Percentiles rank a stretch among this genome's conserved stretches.
These are phyloP conservation scores for Diglossa brunneiventris DNA, from an alignment of 2,113 vertebrate species.

Conservation along the genomic window DNA sequence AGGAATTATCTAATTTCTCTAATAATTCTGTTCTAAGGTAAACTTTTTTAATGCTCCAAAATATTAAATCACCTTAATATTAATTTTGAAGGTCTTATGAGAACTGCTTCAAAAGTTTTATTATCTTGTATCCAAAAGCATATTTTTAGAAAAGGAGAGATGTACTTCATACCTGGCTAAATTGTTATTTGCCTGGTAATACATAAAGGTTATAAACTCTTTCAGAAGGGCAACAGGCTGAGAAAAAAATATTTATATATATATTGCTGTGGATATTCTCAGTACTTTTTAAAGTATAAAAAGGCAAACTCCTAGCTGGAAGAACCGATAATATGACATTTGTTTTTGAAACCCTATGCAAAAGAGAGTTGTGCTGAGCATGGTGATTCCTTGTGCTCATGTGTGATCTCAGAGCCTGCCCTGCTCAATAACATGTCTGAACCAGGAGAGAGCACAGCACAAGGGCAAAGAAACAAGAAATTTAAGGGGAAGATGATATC, in stretches of 20 bases:
- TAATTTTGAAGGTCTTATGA: neutral
- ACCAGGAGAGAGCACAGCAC: neutral
- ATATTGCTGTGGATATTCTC: neutral
- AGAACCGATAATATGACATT: neutral
- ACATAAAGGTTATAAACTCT: neutral
- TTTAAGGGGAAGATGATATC: neutral
- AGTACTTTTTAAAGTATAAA: neutral
- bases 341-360: neutral
- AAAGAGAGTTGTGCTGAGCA: neutral
- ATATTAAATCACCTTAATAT: neutral
- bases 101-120: neutral
- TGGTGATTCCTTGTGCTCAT: rapidly evolving
- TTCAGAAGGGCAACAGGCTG: neutral
- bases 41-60: neutral
- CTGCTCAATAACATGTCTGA: rapidly evolving
- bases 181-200: neutral
- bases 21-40: neutral
- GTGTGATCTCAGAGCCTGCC: neutral
- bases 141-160: neutral
- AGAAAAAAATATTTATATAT: neutral
- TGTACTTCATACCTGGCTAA: neutral
- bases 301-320: neutral
- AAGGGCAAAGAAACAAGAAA: neutral
- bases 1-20: neutral
- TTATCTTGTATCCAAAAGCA: neutral